phyloP scores from a whole-genome alignment of 2,113 vertebrate species.

The Protobothrops flavoviridis region DNA sequence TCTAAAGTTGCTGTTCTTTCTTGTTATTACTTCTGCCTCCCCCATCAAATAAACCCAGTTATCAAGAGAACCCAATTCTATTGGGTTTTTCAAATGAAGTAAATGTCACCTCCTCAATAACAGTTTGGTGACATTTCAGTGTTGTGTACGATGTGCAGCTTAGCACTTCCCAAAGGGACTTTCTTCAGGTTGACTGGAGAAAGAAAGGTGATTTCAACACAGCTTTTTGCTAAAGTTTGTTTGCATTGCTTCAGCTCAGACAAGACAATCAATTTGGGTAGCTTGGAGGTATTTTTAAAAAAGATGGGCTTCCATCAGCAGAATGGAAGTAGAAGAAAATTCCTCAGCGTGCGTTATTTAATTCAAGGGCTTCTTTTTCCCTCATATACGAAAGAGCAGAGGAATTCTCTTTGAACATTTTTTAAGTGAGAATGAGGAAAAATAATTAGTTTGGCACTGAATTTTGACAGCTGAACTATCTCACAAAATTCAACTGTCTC shows the following conservation, averaged over 20 bases:
- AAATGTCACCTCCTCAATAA: constrained; percentile 34
- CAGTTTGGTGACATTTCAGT: constrained; percentile 41
- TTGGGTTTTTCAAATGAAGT: background rate
- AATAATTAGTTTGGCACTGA: background rate
- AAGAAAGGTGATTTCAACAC: background rate
- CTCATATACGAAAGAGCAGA: background rate
- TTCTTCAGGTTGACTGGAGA: background rate
- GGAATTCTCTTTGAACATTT: background rate
- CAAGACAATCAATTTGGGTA: constrained; percentile 34
- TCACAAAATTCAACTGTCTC: background rate
- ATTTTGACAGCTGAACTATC: background rate
- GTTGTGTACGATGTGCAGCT: background rate
- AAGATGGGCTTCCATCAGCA: background rate
- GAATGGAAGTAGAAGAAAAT: background rate
- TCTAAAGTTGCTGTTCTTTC: background rate
- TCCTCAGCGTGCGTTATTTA: background rate
- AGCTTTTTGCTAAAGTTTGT: constrained; percentile 2
- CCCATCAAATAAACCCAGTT: background rate
- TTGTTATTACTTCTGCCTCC: background rate
- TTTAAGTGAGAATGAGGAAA: background rate
- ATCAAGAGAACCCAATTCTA: background rate
- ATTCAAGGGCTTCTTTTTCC: background rate
- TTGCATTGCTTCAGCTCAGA: constrained; percentile 22
- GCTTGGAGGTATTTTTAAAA: constrained; percentile 15
- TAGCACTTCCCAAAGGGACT: background rate